Evolutionary conservation across 2,888 invertebrate species (phyloP).

Genomic region (Stegana nigrithorax): DNA sequence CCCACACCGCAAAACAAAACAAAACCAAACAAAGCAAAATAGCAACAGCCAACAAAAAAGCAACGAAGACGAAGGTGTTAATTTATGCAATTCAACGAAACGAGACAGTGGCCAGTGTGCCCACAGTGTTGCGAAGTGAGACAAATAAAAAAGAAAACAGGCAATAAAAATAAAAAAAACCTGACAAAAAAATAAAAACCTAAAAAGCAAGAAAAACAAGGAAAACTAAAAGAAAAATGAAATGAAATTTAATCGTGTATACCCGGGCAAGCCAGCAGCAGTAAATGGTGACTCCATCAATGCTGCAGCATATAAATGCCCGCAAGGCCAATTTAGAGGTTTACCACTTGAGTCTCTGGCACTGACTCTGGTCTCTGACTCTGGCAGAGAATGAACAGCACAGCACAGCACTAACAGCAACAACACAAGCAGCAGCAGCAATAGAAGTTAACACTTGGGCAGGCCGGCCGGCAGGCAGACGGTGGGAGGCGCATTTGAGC

Average conservation of each 20-base stretch:
- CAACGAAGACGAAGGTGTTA: slow-evolving; percentile 46
- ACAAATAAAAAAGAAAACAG: background rate
- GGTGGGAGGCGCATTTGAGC: background rate
- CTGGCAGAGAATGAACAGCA: background rate
- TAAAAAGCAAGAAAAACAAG: slow-evolving; percentile 23
- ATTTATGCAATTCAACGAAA: slow-evolving; percentile 42
- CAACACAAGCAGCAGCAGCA: background rate
- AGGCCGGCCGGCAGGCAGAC: background rate
- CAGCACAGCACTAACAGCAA: too few species aligned
- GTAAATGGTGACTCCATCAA: slow-evolving; percentile 5
- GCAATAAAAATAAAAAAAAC: background rate
- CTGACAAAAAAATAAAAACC: background rate
- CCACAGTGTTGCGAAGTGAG: slow-evolving; percentile 3
- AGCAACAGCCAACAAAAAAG: too few species aligned
- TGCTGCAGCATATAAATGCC: background rate
- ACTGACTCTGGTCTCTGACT: background rate
- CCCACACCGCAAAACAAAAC: background rate
- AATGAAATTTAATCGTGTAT: background rate
- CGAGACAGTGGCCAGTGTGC: background rate
- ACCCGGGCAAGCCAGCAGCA: background rate
- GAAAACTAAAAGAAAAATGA: slow-evolving; percentile 8
- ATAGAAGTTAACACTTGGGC: background rate
- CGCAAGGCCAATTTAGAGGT: slow-evolving; percentile 24
- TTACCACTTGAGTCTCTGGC: background rate
- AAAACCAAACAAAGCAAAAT: too few species aligned